Conservation (phyloP, 2,113 vertebrate species). For the Eolophus roseicapilla region DNA sequence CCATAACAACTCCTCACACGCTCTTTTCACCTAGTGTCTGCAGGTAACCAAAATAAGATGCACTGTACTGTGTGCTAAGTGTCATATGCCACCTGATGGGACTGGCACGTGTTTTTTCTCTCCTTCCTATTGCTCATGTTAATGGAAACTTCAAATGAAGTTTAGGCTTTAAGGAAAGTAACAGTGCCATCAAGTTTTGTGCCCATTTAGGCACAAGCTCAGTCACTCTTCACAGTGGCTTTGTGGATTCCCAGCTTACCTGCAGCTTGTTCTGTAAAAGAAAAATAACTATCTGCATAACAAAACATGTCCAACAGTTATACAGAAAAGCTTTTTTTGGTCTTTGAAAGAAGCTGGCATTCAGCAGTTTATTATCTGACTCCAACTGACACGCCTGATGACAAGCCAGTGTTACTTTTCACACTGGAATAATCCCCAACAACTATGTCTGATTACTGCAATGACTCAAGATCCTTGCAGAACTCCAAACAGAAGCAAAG, state of each 20-base stretch:
- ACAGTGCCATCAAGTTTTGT: not conserved
- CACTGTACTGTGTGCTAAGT: not conserved
- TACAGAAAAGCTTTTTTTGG: not conserved
- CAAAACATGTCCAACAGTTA: not conserved
- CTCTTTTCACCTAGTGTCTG: not conserved
- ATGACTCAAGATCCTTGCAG: not conserved
- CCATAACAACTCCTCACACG: not conserved
- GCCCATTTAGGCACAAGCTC: not conserved
- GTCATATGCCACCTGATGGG: not conserved
- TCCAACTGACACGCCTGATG: not conserved
- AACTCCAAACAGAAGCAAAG: not conserved
- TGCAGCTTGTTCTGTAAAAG: not conserved
- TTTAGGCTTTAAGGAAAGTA: not conserved
- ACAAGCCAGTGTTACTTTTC: not conserved
- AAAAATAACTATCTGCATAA: not conserved
- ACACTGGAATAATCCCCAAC: not conserved
- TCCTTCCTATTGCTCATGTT: not conserved
- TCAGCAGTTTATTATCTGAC: not conserved
- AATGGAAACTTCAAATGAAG: not conserved
- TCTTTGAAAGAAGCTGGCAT: not conserved
- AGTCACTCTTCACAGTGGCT: not conserved
- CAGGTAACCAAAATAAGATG: not conserved
- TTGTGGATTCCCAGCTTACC: not conserved
- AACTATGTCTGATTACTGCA: not conserved
- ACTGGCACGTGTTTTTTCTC: not conserved